Evolutionary conservation across 2,113 vertebrate genomes (phyloP), one percentile per base, ranked within the genome.

Genomic region (Cromileptes altivelis): DNA sequence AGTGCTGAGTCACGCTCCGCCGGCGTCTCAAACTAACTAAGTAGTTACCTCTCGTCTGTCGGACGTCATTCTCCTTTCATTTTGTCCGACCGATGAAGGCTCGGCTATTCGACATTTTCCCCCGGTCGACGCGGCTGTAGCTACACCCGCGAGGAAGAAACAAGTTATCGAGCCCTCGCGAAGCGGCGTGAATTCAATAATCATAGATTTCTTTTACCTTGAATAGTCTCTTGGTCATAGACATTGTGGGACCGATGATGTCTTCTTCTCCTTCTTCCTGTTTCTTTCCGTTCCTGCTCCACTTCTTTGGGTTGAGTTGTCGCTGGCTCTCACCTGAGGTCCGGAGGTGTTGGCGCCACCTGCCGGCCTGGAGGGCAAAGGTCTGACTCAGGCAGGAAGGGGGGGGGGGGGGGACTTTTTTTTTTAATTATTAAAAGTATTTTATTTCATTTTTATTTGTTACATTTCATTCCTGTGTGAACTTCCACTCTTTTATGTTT

Each of bases 211-310:
- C 58, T 47, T 63, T 83, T 91, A 94, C 93, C 93, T 88, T 93
- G 21, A 14, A 1, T 33, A 94, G 68, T 89, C 93, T 92, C 60
- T 56, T 89, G 88, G 82, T 64, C 93, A 93, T 45, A 3, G 42
- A 45, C 42, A 45, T 93, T 82, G 77, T 92, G 78, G 33, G 53
- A 11, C 85, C 67, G 85, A 75, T 21, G 27, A 40, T 6, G 37
- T 82, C 69, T 57, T 68, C 61, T 71, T 84, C 79, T 78, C 55
- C 85, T 84, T 82, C 71, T 91, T 91, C 86, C 90, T 88, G 76
- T 82, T 92, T 86, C 90, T 91, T 49, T 80, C 56, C 30, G 37
- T 62, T 80, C 5, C 50, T 70, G 21, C 61, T 78, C 40, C 27
- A 50, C 87, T 88, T 84, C 82, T 88, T 83, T 45, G 10, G 65